Conservation (phyloP, 2,888 invertebrate genomes). For the Hetaerina titia region DNA sequence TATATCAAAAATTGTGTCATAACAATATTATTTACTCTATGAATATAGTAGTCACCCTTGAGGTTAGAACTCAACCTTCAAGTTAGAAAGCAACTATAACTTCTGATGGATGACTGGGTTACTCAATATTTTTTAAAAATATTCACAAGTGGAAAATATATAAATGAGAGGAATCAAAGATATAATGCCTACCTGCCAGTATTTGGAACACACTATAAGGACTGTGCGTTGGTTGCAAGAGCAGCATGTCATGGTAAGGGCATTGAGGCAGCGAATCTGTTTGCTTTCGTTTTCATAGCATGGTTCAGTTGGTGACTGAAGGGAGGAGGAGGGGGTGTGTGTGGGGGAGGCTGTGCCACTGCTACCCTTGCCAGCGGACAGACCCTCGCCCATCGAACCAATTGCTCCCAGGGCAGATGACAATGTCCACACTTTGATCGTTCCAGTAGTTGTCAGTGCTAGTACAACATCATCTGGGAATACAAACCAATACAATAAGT, state of each 20-base stretch:
- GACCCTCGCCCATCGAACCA: constrained; percentile 4
- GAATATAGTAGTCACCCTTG: too few species aligned
- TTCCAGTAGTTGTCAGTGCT: constrained; percentile 96
- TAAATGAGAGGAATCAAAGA: too few species aligned
- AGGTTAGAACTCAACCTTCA: too few species aligned
- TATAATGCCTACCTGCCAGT: constrained; percentile 89
- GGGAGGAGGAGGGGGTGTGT: constrained; percentile 33
- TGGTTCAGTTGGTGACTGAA: constrained; percentile 79
- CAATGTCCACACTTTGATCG: constrained; percentile 98
- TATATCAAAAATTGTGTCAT: too few species aligned
- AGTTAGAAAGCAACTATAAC: too few species aligned
- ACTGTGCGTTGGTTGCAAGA: constrained; percentile 97
- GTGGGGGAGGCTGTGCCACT: constrained; percentile 37
- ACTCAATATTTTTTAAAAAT: too few species aligned
- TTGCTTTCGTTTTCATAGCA: constrained; percentile 98
- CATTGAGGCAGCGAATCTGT: constrained; percentile 95
- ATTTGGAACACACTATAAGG: constrained; percentile 96
- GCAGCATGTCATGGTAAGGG: constrained; percentile 95
- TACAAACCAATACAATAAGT: background rate
- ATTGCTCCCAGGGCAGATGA: constrained; percentile 75
- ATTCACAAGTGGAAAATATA: too few species aligned
- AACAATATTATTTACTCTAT: too few species aligned
- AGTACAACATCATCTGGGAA: constrained; percentile 94
- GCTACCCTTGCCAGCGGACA: constrained; percentile 49
- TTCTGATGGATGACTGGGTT: too few species aligned